Evolutionary conservation across 1,140 invertebrate species (phyloP), one percentile per base, ranked within the genome.

Genomic region (Sycophila sp.): DNA sequence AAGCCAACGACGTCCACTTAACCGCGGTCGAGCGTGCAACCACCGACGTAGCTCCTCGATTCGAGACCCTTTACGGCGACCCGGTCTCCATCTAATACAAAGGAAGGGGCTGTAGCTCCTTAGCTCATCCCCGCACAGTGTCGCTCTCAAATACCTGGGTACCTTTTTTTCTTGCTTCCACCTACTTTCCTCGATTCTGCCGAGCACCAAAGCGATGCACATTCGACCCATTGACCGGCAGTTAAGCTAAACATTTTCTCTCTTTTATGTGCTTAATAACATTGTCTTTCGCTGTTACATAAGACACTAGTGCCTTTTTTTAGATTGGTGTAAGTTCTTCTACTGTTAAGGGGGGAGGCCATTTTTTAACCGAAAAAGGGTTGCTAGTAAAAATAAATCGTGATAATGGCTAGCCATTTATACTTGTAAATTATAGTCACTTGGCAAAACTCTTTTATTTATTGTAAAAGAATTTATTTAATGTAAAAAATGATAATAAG

Each of bases 1-100:
- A 62, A 69, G 47, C 47, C 67, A 63, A 63, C 67, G 58, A 69
- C 36, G 58, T 62, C 26, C 67, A 69, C 67, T 69, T 69, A 69
- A 62, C 32, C 47, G 42, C 58, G 55, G 42, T 58, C 19, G 55
- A 22, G 8, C 49, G 49, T 34, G 49, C 60, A 7, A 19, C 26
- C 32, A 28, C 28, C 47, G 24, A 34, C 7, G 49, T n/a, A 15
- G 62, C 40, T 22, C 40, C 62, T 64, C 47, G 63, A 65, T 40
- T 55, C 63, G 38, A 49, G 45, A n/a, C 34, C 67, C 36, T 56
- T 69, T 49, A 63, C 40, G 53, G 49, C 53, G 19, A 40, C 22
- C 58, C 67, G 67, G 53, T 69, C 67, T 63, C 58, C 47, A 69
- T 62, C 51, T 69, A 69, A 42, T 55, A 69, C 67, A 69, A 62